phyloP scores from a whole-genome alignment of 1,140 invertebrate genomes.

The Platorchestia sp. region DNA sequence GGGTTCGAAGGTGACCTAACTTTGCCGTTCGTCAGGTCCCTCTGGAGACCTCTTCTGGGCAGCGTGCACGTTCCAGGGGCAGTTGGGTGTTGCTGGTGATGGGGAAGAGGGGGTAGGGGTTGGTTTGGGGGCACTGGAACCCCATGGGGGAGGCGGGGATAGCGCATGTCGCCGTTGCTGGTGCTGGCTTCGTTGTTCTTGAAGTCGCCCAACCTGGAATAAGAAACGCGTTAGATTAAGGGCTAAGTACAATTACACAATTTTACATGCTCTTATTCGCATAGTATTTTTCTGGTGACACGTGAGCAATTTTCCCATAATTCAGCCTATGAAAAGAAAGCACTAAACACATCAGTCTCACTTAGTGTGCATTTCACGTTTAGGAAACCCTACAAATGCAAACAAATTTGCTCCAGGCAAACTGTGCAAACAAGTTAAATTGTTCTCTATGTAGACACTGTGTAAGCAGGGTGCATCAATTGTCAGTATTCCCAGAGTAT shows the following conservation, averaged over 20 bases:
- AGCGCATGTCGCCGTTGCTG: not conserved
- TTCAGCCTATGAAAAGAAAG: not conserved
- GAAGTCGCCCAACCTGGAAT: conserved; percentile 36
- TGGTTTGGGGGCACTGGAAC: conserved; percentile 49
- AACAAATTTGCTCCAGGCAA: too few species aligned
- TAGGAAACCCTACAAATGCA: not conserved
- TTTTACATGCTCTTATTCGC: not conserved
- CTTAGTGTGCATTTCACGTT: not conserved
- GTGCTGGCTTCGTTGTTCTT: not conserved
- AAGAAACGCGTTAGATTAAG: not conserved
- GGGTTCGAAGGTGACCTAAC: conserved; percentile 66
- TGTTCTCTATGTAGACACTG: too few species aligned
- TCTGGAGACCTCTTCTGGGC: conserved; percentile 56
- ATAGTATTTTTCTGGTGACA: not conserved
- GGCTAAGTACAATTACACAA: not conserved
- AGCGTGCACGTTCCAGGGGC: conserved; percentile 66
- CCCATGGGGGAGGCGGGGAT: not conserved
- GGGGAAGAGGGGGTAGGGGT: conserved; percentile 62
- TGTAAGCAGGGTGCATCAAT: too few species aligned
- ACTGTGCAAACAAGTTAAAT: too few species aligned
- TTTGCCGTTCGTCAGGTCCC: conserved; percentile 40
- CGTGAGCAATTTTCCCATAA: not conserved
- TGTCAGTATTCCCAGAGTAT: too few species aligned
- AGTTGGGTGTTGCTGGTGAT: conserved; percentile 59
- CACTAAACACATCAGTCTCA: not conserved